Conservation (phyloP, 2,888 invertebrate species). For the Drosophila pegasa region DNA sequence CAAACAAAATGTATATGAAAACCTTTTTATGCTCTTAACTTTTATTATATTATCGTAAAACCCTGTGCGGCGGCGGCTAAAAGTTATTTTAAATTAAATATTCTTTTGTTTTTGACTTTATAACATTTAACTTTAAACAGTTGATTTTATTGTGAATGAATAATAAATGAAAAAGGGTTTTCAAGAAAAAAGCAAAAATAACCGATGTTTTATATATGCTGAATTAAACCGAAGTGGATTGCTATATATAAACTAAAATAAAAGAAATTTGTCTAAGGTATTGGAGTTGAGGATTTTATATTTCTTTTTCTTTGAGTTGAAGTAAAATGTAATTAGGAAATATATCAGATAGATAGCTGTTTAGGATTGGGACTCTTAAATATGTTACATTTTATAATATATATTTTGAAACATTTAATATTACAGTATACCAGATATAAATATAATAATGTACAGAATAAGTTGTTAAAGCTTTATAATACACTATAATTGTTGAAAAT, state of each 20-base stretch:
- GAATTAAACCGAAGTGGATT: neutral
- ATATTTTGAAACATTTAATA: too few species aligned
- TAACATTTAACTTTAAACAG: constrained; percentile 41
- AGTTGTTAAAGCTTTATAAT: too few species aligned
- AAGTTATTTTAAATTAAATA: neutral
- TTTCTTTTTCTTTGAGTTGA: neutral
- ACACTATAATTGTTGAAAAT: too few species aligned
- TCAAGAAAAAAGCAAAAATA: constrained; percentile 50
- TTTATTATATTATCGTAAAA: neutral
- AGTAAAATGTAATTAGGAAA: neutral
- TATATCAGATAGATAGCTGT: neutral
- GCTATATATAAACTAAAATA: neutral
- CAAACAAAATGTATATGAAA: constrained; percentile 48
- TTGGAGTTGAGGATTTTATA: neutral
- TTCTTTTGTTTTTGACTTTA: constrained; percentile 22
- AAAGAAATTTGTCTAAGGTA: constrained; percentile 1
- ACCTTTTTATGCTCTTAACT: constrained; percentile 39
- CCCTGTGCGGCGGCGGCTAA: constrained; percentile 57
- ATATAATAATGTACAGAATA: too few species aligned
- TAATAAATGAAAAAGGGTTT: constrained; percentile 72
- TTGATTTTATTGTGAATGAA: constrained; percentile 49
- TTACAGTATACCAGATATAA: too few species aligned
- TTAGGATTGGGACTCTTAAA: too few species aligned
- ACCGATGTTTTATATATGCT: constrained; percentile 5
- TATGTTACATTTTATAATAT: too few species aligned